Percentiles rank a stretch among this genome's conserved stretches.
Conservation (phyloP, 37 sponge, comb jelly and placozoan species). For the Agelas oroides region DNA sequence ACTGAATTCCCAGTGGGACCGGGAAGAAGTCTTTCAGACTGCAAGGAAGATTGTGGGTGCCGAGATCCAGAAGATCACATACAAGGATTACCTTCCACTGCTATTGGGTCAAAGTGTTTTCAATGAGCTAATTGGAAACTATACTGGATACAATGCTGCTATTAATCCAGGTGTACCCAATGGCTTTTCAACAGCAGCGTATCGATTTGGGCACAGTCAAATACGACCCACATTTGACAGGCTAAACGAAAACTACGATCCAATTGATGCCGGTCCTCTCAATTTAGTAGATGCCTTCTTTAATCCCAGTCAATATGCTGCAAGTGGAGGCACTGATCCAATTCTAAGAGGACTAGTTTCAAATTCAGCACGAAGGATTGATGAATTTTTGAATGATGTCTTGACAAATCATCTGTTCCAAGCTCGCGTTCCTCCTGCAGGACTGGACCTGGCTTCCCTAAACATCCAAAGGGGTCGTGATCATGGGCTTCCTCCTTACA, state of each 20-base stretch:
- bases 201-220: constrained; percentile 86
- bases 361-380: constrained; percentile 46
- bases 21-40: constrained; percentile 77
- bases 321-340: constrained; percentile 66
- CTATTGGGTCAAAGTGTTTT: constrained; percentile 46
- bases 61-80: constrained; percentile 74
- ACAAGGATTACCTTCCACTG: constrained; percentile 77
- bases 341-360: constrained; percentile 69
- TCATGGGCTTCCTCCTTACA: constrained; percentile 88
- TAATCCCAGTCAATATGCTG: constrained; percentile 36
- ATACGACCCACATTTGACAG: constrained; percentile 66
- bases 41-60: constrained; percentile 82
- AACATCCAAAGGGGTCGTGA: constrained; percentile 92
- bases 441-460: constrained; percentile 84
- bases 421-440: neutral
- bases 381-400: constrained; percentile 70
- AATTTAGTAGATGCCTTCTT: constrained; percentile 75
- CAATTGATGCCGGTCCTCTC: constrained; percentile 55
- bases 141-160: constrained; percentile 62
- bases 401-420: constrained; percentile 80
- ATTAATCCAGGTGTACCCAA: constrained; percentile 76
- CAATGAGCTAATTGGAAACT: constrained; percentile 45
- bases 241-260: constrained; percentile 35
- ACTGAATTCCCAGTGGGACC: constrained; percentile 79
- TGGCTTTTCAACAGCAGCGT: constrained; percentile 86